phyloP scores from a whole-genome alignment of 2,113 vertebrate species.

The Ploceus nigricollis region DNA sequence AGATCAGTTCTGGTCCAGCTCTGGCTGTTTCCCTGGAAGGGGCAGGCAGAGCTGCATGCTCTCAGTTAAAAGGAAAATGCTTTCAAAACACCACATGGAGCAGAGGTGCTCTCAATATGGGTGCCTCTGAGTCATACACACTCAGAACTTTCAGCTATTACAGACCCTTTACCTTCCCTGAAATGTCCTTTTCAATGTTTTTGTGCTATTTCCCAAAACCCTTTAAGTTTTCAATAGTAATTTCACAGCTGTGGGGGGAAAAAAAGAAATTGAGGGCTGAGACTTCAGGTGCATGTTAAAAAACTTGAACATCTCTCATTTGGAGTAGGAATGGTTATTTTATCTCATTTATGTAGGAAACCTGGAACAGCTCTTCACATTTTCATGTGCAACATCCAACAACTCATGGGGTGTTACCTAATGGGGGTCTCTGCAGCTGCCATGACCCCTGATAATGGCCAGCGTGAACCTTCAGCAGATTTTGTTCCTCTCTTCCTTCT shows the following conservation, averaged over 20 bases:
- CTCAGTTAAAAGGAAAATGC: neutral
- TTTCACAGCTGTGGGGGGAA: fast-evolving
- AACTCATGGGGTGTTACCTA: fast-evolving
- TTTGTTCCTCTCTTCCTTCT: neutral
- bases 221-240: neutral
- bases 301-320: neutral
- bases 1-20: neutral
- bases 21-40: neutral
- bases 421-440: neutral
- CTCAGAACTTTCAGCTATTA: neutral
- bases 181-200: neutral
- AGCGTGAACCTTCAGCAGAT: fast-evolving
- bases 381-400: neutral
- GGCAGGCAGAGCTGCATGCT: neutral
- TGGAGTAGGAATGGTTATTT: too few relatives aligned
- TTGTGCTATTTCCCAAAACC: neutral
- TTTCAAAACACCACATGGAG: neutral
- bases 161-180: neutral
- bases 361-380: neutral
- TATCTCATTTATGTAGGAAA: neutral
- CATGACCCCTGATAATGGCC: neutral
- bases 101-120: neutral
- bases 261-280: neutral
- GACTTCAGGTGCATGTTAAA: neutral
- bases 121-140: fast-evolving